phyloP scores from a whole-genome alignment of 2,797 vertebrate genomes.

The Gouania willdenowi region DNA sequence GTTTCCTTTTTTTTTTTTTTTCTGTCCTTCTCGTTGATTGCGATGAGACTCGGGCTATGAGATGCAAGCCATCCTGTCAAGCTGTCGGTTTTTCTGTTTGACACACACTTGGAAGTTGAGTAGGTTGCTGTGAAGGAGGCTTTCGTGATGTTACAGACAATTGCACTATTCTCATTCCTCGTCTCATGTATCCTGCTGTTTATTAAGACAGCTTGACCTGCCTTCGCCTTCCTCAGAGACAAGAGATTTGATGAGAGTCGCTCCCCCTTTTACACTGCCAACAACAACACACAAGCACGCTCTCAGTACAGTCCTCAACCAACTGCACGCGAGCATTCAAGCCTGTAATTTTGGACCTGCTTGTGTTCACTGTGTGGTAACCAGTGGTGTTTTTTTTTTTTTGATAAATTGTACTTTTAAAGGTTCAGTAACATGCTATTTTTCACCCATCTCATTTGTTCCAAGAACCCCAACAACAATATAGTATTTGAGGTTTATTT shows the following conservation, averaged over 20 bases:
- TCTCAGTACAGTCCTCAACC: conserved; percentile 19
- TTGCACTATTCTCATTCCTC: conserved; percentile 44
- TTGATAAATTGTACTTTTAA: no score
- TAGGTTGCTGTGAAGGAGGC: conserved; percentile 27
- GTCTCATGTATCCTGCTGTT: conserved; percentile 52
- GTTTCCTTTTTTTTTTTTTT: conserved; percentile 39
- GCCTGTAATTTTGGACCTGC: neutral
- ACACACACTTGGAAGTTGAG: conserved; percentile 64
- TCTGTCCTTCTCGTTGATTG: conserved; percentile 33
- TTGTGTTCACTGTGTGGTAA: conserved; percentile 8
- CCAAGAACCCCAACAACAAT: no score
- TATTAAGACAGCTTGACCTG: conserved; percentile 48
- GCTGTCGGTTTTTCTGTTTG: conserved; percentile 52
- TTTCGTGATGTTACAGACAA: conserved; percentile 63
- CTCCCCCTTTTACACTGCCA: conserved; percentile 11
- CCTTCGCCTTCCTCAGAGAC: conserved; percentile 23
- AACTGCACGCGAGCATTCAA: neutral
- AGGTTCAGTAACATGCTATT: no score
- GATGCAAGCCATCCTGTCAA: conserved; percentile 63
- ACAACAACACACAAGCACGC: conserved; percentile 1
- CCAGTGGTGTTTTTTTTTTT: no score
- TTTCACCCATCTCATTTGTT: no score
- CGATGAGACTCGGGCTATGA: conserved; percentile 44
- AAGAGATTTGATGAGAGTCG: conserved; percentile 18
- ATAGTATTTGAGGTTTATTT: no score